Percentiles rank a stretch among this genome's conserved stretches.
phyloP scores from a whole-genome alignment of 2,797 vertebrate species.

The Hemibagrus guttatus region DNA sequence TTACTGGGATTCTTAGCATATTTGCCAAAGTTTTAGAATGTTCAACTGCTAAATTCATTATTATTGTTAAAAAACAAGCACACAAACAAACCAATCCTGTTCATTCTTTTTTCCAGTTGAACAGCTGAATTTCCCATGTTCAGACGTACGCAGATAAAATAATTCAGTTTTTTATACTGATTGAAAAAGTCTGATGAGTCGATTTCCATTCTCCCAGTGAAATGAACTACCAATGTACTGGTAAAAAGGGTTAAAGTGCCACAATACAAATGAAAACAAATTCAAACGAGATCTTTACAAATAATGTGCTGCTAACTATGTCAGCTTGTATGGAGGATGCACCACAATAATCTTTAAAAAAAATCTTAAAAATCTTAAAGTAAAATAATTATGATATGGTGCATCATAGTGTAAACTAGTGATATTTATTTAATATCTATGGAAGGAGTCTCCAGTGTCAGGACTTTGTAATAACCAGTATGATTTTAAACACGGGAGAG shows the following conservation, averaged over 20 bases:
- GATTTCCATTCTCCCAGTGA: too few relatives aligned
- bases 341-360: background rate
- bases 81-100: background rate
- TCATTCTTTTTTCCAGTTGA: background rate
- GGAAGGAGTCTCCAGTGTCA: background rate
- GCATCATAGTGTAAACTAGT: background rate
- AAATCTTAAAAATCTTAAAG: background rate
- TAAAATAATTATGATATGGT: background rate
- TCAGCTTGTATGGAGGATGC: background rate
- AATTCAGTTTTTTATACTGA: too few relatives aligned
- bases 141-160: too few relatives aligned
- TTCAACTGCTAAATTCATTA: background rate
- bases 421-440: background rate
- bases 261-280: background rate
- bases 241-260: too few relatives aligned
- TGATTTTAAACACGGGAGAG: background rate
- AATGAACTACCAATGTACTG: too few relatives aligned
- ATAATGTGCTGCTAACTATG: background rate
- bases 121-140: background rate
- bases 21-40: background rate
- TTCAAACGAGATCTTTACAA: background rate
- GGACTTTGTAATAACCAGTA: background rate
- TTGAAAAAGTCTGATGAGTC: too few relatives aligned
- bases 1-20: background rate
- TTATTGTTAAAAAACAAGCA: background rate